phyloP scores from a whole-genome alignment of 2,888 invertebrate genomes.

The Sepiola atlantica region DNA sequence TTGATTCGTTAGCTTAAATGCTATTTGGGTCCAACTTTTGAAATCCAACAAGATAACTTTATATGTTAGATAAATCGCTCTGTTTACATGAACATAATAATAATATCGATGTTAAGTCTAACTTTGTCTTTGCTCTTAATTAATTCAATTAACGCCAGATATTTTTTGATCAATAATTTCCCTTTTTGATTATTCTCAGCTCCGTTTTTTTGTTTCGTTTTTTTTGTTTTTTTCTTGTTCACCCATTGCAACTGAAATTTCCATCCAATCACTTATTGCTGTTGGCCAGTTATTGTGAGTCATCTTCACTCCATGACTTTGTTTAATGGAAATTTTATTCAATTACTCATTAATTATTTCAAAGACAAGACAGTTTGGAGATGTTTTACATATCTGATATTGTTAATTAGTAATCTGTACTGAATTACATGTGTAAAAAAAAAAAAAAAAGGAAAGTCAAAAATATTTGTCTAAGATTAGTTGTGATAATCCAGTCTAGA shows the following conservation, averaged over 20 bases:
- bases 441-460: neutral
- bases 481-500: neutral
- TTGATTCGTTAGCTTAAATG: no score
- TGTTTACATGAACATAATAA: neutral
- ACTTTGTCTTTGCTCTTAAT: conserved; percentile 8
- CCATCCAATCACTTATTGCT: neutral
- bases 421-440: neutral
- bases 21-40: no score
- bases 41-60: no score
- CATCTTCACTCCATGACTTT: neutral
- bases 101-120: neutral
- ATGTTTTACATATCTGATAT: neutral
- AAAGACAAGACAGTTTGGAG: neutral
- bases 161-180: conserved; percentile 8
- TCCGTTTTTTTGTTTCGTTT: no score
- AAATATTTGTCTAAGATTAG: neutral
- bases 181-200: neutral
- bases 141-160: neutral
- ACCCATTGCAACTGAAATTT: neutral
- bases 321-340: neutral
- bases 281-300: conserved; percentile 12
- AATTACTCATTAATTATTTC: conserved; percentile 43
- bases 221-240: neutral
- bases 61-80: neutral
- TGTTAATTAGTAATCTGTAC: neutral